Percentiles rank a stretch among this genome's conserved stretches.
phyloP scores from a whole-genome alignment of 2,888 invertebrate genomes.

The Blastobasis adustella region DNA sequence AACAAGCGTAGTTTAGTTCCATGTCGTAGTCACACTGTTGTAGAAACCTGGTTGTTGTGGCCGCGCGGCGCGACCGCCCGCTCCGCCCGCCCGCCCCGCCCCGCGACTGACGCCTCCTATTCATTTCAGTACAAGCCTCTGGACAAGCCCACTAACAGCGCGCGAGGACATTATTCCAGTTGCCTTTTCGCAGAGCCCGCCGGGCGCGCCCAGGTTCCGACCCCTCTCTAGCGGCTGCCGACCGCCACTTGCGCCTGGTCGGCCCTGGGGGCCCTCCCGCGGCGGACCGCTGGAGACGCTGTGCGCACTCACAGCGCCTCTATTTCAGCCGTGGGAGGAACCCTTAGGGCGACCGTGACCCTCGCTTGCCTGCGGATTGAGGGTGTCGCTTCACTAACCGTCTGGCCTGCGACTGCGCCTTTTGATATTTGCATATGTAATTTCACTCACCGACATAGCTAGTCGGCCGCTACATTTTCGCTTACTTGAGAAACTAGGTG shows the following conservation, averaged over 20 bases:
- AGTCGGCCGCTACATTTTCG: no score
- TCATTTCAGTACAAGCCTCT: constrained; percentile 72
- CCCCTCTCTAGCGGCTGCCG: constrained; percentile 47
- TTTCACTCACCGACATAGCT: no score
- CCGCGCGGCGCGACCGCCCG: not conserved
- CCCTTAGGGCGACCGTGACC: not conserved
- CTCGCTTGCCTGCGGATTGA: constrained; percentile 39
- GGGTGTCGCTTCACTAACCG: constrained; percentile 60
- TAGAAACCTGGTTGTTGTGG: not conserved
- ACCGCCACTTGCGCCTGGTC: constrained; percentile 19
- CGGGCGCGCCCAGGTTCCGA: constrained; percentile 52
- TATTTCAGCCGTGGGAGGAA: no score
- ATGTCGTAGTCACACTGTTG: no score
- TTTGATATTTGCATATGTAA: no score
- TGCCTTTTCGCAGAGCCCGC: constrained; percentile 44
- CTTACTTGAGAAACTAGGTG: no score
- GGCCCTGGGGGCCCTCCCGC: not conserved
- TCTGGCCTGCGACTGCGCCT: not conserved
- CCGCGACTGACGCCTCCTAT: constrained; percentile 46
- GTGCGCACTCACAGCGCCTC: no score
- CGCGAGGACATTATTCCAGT: constrained; percentile 49
- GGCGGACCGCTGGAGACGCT: no score
- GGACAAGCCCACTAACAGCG: constrained; percentile 68
- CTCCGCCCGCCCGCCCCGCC: constrained; percentile 54
- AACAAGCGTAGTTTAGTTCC: no score